These are phyloP conservation scores for Cettia cetti DNA, from an alignment of 2,113 vertebrate species.

Conservation along the genomic window DNA sequence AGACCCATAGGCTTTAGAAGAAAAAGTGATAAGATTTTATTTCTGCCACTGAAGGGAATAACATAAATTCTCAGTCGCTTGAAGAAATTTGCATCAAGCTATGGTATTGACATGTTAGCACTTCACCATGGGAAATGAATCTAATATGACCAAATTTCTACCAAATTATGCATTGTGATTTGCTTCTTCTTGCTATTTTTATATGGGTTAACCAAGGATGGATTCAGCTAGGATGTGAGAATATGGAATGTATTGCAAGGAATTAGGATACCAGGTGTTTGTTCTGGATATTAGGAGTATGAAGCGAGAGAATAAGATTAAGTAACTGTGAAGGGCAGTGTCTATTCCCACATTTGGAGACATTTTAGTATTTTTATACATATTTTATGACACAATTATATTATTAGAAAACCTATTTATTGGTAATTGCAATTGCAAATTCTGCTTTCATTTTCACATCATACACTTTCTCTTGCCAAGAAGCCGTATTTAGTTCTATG, in stretches of 20 bases:
- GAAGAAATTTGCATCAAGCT: accelerated
- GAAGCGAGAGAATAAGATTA: neutral
- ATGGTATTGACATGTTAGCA: neutral
- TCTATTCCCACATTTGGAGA: neutral
- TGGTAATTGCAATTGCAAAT: neutral
- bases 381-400: neutral
- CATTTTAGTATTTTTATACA: neutral
- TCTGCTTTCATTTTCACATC: neutral
- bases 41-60: neutral
- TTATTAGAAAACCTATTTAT: neutral
- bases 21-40: neutral
- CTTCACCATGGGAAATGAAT: neutral
- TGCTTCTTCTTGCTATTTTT: neutral
- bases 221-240: neutral
- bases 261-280: neutral
- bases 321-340: neutral
- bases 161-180: neutral
- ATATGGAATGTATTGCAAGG: neutral
- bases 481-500: neutral
- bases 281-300: neutral
- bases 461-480: neutral
- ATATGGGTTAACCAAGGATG: neutral
- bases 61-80: neutral
- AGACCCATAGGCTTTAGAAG: neutral
- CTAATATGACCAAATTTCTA: neutral